Base-by-base conservation (phyloP, 1,140 invertebrate species). In the Solen grandis region DNA sequence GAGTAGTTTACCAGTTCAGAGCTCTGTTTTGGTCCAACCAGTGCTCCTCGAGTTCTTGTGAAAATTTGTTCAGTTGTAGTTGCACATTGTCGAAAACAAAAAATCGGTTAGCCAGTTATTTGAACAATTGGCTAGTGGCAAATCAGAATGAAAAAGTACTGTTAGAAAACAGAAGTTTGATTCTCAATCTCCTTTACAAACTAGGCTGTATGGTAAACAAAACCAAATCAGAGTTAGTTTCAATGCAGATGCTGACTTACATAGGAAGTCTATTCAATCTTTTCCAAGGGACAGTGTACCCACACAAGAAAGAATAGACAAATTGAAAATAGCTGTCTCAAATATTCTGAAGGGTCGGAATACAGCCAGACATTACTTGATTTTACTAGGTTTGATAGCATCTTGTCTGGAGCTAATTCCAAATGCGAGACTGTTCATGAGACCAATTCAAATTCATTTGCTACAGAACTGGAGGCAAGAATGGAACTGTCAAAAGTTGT, bases 131-230 rank as follows among this genome's bases (percentile, higher is more conserved):
- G 57, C 33, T 70, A 10, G 2, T 8, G 2, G 0, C 59, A 31
- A 66, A 77, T 33, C 2, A 19, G n/a, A 5, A 13, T 10, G 22
- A 41, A 4, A 1, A 41, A 22, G n/a, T n/a, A n/a, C n/a, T n/a
- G n/a, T n/a, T n/a, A n/a, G n/a, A n/a, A n/a, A n/a, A n/a, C n/a
- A n/a, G n/a, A n/a, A n/a, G n/a, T n/a, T 8, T 25, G 4, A 55
- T 78, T 0, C 31, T 59, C 3, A 57, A 66, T 69, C 65, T 68
- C 46, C 63, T 78, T 41, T 41, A n/a, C 35, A 36, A 33, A 22
- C 75, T 78, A 59, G 75, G 75, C 29, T 68, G 68, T 33, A 46
- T 78, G 1, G 22, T 78, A 14, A 69, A 78, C 33, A 33, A 46
- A 25, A 13, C 13, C 25, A 78, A 68, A 31, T 72, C 50, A 5